Evolutionary conservation across 2,797 vertebrate genomes (phyloP), one percentile per base, ranked within the genome.

Genomic region (Artibeus jamaicensis): DNA sequence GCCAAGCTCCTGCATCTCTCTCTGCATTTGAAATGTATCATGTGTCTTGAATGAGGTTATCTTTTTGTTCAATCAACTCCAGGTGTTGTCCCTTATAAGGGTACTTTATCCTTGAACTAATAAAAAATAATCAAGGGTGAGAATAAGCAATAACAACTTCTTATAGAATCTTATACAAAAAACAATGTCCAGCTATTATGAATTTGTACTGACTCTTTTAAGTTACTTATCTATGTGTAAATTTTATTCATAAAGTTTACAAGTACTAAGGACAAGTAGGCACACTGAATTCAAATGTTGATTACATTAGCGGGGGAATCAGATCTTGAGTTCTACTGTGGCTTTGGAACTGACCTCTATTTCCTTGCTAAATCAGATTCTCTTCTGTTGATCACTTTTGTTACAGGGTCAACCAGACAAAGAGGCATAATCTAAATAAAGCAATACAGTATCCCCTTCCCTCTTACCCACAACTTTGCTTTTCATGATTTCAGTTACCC

Each of bases 31-130:
- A 94, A 95, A 96, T 91, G 67, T 73, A 91, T 93, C 79, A 74
- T 93, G 97, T 74, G 93, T 91, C 67, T 11, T 93, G 93, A 96
- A 96, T 96, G 42, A 97, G 48, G 94, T 95, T 96, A 95, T 92
- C 42, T 85, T 94, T 96, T 89, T 91, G 42, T 91, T 95, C 94
- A 97, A 87, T 97, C 67, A 97, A 93, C 97, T 96, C 96, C 92
- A 91, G 79, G 85, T 94, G 42, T 70, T 95, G 32, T 93, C 50
- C n/a, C n/a, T 96, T 34, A 81, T 95, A 93, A 95, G 71, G 91
- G 44, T 91, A 92, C 26, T 96, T 94, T 97, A 96, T 95, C 83
- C 93, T 95, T 95, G 91, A 95, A 92, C 68, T 97, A 94, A 93
- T 78, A 9, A 77, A 92, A 98, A 96, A 96, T 18, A 87, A 42